Conservation (phyloP, 2,113 vertebrate genomes). For the Delphinapterus leucas region DNA sequence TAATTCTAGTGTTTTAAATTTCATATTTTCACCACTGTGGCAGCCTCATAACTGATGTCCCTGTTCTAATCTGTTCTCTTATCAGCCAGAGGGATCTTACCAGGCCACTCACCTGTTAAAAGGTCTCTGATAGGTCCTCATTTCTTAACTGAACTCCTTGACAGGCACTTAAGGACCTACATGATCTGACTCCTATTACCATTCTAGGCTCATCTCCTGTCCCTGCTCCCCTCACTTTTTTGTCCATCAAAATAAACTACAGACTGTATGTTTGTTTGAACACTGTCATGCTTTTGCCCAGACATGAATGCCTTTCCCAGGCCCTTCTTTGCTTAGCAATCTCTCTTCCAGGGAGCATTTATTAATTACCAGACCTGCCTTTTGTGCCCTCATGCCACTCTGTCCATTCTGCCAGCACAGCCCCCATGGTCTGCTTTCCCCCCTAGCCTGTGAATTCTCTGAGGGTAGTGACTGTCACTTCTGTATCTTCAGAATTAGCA, state of each 20-base stretch:
- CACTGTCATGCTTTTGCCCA: not conserved
- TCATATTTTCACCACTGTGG: not conserved
- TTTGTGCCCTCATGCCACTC: not conserved
- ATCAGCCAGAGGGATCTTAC: not conserved
- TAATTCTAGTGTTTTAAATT: not conserved
- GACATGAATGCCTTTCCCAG: not conserved
- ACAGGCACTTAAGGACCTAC: not conserved
- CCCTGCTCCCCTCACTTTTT: not conserved
- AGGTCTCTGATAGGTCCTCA: not conserved
- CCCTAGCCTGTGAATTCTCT: not conserved
- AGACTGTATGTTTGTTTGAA: not conserved
- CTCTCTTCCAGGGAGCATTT: not conserved
- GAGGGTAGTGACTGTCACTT: not conserved
- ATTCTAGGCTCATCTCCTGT: not conserved
- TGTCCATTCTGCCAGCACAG: not conserved
- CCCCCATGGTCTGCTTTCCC: not conserved
- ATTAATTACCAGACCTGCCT: not conserved
- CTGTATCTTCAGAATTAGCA: not conserved
- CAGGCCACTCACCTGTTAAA: not conserved
- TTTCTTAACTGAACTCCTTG: slow-evolving; percentile 34
- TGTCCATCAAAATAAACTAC: not conserved
- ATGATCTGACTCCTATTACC: not conserved
- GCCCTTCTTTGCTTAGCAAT: not conserved
- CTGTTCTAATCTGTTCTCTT: not conserved
- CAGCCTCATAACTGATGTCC: not conserved